A percentile compares a stretch with the other conserved stretches of the same genome.
Conservation (phyloP, 2,888 invertebrate species). For the Gortyna flavago region DNA sequence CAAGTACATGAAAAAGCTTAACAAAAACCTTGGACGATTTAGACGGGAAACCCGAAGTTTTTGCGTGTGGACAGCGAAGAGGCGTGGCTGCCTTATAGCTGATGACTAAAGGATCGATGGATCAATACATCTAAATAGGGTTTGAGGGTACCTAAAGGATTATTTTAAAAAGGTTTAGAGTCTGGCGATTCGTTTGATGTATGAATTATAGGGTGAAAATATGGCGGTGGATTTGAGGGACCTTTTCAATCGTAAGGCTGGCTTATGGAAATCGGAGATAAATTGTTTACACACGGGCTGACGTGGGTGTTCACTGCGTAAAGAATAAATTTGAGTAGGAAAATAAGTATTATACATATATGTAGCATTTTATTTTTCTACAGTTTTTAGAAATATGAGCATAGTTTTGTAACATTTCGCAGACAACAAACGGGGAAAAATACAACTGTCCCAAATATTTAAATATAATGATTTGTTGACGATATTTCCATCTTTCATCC, state of each 20-base stretch:
- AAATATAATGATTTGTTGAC: neutral
- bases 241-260: slow-evolving; percentile 34
- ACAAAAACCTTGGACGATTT: slow-evolving; percentile 58
- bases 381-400: neutral
- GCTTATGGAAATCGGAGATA: slow-evolving; percentile 41
- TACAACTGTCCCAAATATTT: neutral
- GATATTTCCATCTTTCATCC: neutral
- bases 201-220: slow-evolving; percentile 56
- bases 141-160: slow-evolving; percentile 43
- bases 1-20: slow-evolving; percentile 45
- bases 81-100: slow-evolving; percentile 66
- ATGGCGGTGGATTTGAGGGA: slow-evolving; percentile 21
- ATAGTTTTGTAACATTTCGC: neutral
- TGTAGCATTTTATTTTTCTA: neutral
- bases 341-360: neutral
- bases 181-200: slow-evolving; percentile 41
- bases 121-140: slow-evolving; percentile 58
- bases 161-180: slow-evolving; percentile 58
- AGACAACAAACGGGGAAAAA: neutral
- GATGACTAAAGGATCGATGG: slow-evolving; percentile 58
- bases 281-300: slow-evolving; percentile 17
- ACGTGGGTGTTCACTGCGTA: neutral
- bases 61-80: slow-evolving; percentile 72
- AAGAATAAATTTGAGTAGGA: neutral
- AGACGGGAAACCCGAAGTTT: slow-evolving; percentile 62